These are phyloP conservation scores for Barnardius zonarius DNA, from an alignment of 2,113 vertebrate genomes.

Conservation along the genomic window DNA sequence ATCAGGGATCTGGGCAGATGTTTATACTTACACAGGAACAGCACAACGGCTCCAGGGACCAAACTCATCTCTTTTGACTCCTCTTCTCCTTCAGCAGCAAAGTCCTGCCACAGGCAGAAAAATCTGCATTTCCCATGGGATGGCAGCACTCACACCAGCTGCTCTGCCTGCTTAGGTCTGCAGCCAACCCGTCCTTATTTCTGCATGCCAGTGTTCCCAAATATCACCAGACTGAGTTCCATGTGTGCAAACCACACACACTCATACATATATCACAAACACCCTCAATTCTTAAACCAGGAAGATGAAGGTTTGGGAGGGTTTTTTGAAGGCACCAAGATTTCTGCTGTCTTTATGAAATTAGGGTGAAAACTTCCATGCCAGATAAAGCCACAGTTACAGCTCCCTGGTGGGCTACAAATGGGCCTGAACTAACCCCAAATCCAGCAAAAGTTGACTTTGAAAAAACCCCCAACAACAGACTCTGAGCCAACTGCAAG, in stretches of 20 bases:
- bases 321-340: background rate
- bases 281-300: background rate
- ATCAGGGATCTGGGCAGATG: background rate
- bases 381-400: background rate
- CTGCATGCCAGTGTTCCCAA: background rate
- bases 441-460: background rate
- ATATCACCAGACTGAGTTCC: background rate
- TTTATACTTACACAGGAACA: background rate
- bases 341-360: background rate
- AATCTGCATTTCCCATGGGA: background rate
- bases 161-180: background rate
- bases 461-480: background rate
- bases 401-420: background rate
- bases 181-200: background rate
- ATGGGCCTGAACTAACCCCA: background rate
- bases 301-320: background rate
- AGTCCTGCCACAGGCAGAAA: slow-evolving; percentile 12
- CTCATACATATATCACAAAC: background rate
- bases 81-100: background rate
- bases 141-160: background rate
- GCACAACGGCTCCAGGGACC: background rate
- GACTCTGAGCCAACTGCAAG: background rate
- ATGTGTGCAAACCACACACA: background rate
- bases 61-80: background rate
- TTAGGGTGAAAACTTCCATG: background rate